Evolutionary conservation across 2,888 invertebrate species (phyloP), one percentile per base, ranked within the genome.

Genomic region (Poecilobothrus nobilitatus): DNA sequence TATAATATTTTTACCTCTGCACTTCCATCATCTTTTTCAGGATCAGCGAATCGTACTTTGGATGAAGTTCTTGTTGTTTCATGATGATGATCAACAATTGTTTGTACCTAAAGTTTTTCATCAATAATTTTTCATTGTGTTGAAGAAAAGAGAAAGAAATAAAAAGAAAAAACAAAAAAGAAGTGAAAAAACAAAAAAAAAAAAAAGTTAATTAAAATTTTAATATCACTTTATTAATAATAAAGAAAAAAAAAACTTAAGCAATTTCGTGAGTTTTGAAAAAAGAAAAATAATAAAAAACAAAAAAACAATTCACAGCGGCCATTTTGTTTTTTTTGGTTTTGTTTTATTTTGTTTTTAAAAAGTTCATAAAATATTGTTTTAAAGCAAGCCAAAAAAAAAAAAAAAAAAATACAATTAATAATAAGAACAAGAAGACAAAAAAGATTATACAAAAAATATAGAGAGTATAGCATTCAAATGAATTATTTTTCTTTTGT

Each of bases 41-140:
- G 91, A 79, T 94, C 94, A 75, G 93, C 91, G 82, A 94, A 94
- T 72, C 94, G 88, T 69, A 94, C 94, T 84, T 93, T 94, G 74
- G 92, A 89, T 70, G 91, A 87, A 83, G 92, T 92, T 73, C 86
- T 86, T 71, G 88, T 86, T 76, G 90, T 89, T 73, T 90, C 90
- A 79, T 93, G 93, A 80, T 92, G 92, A 78, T 92, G 91, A 82
- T 96, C 95, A 72, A 96, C 91, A 76, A 96, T 95, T 67, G 93
- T 90, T 86, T 96, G 95, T 67, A 95, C 94, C 95, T 95, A 27
- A 27, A 4, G 5, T 27, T 27, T 27, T 27, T 27, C 5, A 84
- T 71, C 71, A 71, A 9, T 68, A 27, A 27, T 27, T 15, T 15
- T 15, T 53, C 6, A 53, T 27, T 4, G 3, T 5, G 5, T 27